Evolutionary conservation across 92 coral and sea anemone genomes (phyloP).

Genomic region (Parazoanthus darwini): DNA sequence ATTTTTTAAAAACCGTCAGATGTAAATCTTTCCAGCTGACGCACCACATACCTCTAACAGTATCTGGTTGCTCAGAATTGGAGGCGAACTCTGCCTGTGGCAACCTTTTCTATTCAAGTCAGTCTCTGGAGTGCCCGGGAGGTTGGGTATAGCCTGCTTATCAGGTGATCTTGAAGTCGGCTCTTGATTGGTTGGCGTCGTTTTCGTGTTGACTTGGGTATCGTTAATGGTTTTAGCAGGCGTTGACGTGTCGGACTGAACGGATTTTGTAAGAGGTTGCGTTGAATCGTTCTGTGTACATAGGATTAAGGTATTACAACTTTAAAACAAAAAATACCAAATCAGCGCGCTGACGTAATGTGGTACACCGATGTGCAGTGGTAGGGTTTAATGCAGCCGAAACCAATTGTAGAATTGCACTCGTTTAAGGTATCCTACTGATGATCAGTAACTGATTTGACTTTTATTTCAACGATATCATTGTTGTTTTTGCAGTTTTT

Average conservation of each 20-base stretch:
- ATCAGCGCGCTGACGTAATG: background rate
- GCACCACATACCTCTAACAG: slow-evolving; percentile 20
- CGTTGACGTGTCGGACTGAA: background rate
- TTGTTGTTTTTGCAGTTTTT: too few species aligned
- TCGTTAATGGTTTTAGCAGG: background rate
- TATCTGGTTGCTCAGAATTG: slow-evolving; percentile 36
- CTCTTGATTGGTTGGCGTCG: slow-evolving; percentile 21
- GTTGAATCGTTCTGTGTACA: background rate
- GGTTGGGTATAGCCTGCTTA: slow-evolving; percentile 60
- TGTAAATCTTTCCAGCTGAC: background rate
- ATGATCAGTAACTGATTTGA: too few species aligned
- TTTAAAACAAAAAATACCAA: background rate
- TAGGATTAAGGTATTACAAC: background rate
- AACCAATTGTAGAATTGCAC: too few species aligned
- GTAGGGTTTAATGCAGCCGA: too few species aligned
- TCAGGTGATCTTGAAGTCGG: slow-evolving; percentile 43
- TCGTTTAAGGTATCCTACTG: too few species aligned
- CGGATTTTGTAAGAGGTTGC: slow-evolving; percentile 4
- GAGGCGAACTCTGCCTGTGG: slow-evolving; percentile 39
- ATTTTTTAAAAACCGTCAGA: too few species aligned
- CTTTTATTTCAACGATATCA: too few species aligned
- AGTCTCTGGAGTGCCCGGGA: slow-evolving; percentile 72
- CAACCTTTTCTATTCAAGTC: background rate
- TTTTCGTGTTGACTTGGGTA: background rate
- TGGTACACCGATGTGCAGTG: too few species aligned